Evolutionary conservation across 2,797 vertebrate genomes (phyloP).

Genomic region (Xiphorhynchus erythropygius): DNA sequence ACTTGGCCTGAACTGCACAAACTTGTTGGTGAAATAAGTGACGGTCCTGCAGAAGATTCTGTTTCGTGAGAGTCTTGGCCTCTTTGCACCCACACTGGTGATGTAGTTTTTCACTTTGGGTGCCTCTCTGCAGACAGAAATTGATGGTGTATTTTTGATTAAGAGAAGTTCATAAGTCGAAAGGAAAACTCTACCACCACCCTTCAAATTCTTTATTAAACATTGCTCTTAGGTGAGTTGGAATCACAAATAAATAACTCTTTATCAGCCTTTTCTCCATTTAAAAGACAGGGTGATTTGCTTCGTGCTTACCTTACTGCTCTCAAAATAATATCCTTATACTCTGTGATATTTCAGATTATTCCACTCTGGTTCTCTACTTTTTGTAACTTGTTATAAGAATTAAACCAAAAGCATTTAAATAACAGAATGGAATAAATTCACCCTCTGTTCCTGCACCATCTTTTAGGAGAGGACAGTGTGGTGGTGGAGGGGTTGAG

Average conservation of each 20-base stretch:
- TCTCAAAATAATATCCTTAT: neutral
- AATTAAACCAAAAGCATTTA: neutral
- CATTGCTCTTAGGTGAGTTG: neutral
- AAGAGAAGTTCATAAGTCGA: neutral
- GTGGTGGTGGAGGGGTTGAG: neutral
- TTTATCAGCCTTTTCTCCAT: neutral
- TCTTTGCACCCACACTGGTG: constrained; percentile 31
- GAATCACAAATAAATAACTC: neutral
- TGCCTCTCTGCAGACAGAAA: neutral
- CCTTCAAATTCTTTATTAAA: neutral
- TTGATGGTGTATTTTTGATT: neutral
- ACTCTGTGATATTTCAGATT: rapidly evolving
- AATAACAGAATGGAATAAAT: neutral
- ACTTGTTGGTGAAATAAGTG: constrained; percentile 73
- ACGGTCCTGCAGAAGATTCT: constrained; percentile 75
- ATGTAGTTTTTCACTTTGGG: neutral
- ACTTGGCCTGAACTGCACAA: constrained; percentile 74
- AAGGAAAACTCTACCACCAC: neutral
- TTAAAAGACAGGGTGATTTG: neutral
- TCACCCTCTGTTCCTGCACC: neutral
- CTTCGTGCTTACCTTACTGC: neutral
- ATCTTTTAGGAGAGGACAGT: neutral
- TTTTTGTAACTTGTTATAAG: neutral
- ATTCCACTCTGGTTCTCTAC: neutral
- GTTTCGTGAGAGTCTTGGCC: constrained; percentile 72